Conservation (phyloP, 2,797 vertebrate species). For the Squalus acanthias region DNA sequence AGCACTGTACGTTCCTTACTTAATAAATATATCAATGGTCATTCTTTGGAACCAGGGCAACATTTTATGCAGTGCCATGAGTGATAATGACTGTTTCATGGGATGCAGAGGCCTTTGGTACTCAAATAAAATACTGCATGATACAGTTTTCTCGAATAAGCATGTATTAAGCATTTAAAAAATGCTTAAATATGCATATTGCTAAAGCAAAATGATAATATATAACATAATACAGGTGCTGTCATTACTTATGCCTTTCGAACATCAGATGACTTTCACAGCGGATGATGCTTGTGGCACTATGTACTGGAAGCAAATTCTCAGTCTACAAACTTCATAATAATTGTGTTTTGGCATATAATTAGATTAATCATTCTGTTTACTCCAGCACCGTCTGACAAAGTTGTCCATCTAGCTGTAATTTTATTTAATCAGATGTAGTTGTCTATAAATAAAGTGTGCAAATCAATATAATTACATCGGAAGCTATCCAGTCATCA, state of each 20-base stretch:
- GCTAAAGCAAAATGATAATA: not conserved
- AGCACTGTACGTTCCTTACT: not conserved
- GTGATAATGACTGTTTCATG: too few species aligned
- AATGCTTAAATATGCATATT: not conserved
- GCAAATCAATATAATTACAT: conserved; percentile 30
- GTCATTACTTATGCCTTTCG: not conserved
- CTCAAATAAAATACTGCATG: not conserved
- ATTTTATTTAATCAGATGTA: conserved; percentile 13
- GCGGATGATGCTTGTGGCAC: not conserved
- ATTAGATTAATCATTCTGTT: conserved; percentile 32
- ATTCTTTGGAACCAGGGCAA: not conserved
- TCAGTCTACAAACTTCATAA: not conserved
- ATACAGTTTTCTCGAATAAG: not conserved
- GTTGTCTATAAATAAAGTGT: conserved; percentile 33
- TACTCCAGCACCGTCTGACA: conserved; percentile 17
- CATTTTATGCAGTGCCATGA: not conserved
- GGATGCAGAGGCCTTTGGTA: not conserved
- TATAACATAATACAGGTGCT: not conserved
- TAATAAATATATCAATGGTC: not conserved
- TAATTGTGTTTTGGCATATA: conserved; percentile 13
- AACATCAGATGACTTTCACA: not conserved
- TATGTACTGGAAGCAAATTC: not conserved
- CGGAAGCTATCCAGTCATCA: not conserved
- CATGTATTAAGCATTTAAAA: not conserved
- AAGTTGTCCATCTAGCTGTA: conserved; percentile 13